Evolutionary conservation across 2,113 vertebrate species (phyloP).

Genomic region (Piprites chloris): DNA sequence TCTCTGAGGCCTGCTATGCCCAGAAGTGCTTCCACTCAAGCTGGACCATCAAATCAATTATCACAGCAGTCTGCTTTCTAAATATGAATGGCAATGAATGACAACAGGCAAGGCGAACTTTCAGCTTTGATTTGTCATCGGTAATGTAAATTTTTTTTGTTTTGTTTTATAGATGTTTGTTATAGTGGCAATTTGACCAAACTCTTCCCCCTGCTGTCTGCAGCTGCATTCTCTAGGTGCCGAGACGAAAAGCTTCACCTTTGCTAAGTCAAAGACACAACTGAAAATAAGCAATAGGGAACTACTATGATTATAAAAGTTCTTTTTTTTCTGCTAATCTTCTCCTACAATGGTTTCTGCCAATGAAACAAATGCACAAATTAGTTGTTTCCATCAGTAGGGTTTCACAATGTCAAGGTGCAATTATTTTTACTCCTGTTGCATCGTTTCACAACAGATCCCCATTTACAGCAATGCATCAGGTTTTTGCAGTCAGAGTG

Average conservation of each 20-base stretch:
- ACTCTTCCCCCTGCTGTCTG: conserved; percentile 63
- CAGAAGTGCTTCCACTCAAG: conserved; percentile 98
- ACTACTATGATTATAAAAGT: not conserved
- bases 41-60: conserved; percentile 99
- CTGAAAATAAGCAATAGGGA: conserved; percentile 6
- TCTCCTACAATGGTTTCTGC: not conserved
- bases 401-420: not conserved
- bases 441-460: conserved; percentile 10
- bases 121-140: conserved; percentile 81
- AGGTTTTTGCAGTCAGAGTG: not conserved
- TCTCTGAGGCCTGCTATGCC: conserved; percentile 95
- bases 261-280: conserved; percentile 28
- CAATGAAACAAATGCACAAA: not conserved
- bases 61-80: conserved; percentile 89
- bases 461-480: not conserved
- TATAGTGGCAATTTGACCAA: conserved; percentile 55
- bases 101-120: conserved; percentile 84
- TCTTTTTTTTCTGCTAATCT: not conserved
- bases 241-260: conserved; percentile 54
- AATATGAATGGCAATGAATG: conserved; percentile 96
- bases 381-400: not conserved
- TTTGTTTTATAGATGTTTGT: conserved; percentile 51
- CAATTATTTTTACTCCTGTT: conserved; percentile 33
- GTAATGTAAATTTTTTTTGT: conserved; percentile 60
- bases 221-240: conserved; percentile 40